Evolutionary conservation across 2,797 vertebrate genomes (phyloP).

Genomic region (Falco concolor): DNA sequence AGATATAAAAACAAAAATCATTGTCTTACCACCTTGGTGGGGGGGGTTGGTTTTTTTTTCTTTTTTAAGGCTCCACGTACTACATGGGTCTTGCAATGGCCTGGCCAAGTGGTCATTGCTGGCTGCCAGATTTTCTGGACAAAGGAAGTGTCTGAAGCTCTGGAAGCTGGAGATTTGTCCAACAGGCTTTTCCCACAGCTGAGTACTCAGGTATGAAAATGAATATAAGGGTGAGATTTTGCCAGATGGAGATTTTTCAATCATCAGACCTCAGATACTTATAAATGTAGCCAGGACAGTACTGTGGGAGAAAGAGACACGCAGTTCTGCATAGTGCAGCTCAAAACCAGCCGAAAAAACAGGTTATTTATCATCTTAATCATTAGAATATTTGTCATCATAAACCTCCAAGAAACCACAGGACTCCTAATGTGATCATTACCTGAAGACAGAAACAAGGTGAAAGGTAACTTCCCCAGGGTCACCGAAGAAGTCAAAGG

Average conservation of each 20-base stretch:
- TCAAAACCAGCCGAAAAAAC: not conserved
- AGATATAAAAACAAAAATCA: not conserved
- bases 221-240: not conserved
- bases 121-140: slow-evolving; percentile 94
- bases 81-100: slow-evolving; percentile 89
- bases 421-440: not conserved
- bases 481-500: not conserved
- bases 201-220: slow-evolving; percentile 77
- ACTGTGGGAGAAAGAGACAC: not conserved
- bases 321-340: not conserved
- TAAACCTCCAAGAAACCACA: not conserved
- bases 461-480: not conserved
- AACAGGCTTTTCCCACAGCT: slow-evolving; percentile 81
- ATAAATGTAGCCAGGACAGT: not conserved
- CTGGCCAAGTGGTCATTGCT: slow-evolving; percentile 91
- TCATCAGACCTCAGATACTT: not conserved
- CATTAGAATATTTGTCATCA: not conserved
- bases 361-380: not conserved
- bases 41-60: not conserved
- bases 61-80: slow-evolving; percentile 76
- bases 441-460: not conserved
- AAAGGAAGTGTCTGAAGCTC: slow-evolving; percentile 82
- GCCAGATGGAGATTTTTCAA: not conserved
- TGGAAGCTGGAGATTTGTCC: slow-evolving; percentile 79
- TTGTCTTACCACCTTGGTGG: not conserved